phyloP scores from a whole-genome alignment of 1,140 invertebrate species.

The Dendroctonus ponderosae region DNA sequence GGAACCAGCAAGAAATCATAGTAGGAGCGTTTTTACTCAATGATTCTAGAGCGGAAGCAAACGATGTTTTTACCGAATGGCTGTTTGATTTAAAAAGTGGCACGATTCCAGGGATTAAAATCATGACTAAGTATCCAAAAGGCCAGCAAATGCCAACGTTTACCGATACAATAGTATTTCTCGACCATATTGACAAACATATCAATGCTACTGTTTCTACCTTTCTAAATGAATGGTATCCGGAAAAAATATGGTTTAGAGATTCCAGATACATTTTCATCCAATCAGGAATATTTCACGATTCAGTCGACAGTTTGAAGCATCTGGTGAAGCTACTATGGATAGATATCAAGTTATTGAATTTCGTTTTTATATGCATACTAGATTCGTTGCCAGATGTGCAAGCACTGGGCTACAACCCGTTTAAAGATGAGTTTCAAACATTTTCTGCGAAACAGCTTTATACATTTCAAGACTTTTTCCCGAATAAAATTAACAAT shows the following conservation, averaged over 20 bases:
- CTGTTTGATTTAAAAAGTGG: neutral
- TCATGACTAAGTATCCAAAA: conserved; percentile 2
- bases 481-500: conserved; percentile 1
- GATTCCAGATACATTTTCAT: conserved; percentile 9
- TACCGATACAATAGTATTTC: conserved; percentile 11
- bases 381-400: neutral
- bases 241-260: conserved; percentile 1
- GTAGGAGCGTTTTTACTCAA: neutral
- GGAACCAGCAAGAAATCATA: neutral
- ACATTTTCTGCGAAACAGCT: neutral
- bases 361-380: conserved; percentile 4
- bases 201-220: neutral
- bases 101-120: neutral
- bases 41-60: neutral
- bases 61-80: conserved; percentile 7
- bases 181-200: neutral
- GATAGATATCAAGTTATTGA: neutral
- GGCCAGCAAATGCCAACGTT: neutral
- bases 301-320: neutral
- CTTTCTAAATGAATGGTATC: too few relatives aligned
- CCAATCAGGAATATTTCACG: neutral
- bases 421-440: neutral
- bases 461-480: neutral
- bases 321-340: neutral
- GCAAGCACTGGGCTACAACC: conserved; percentile 3